Evolutionary conservation across 2,888 invertebrate genomes (phyloP), one percentile per base, ranked within the genome.

Genomic region (Drosophila kambysellisi): DNA sequence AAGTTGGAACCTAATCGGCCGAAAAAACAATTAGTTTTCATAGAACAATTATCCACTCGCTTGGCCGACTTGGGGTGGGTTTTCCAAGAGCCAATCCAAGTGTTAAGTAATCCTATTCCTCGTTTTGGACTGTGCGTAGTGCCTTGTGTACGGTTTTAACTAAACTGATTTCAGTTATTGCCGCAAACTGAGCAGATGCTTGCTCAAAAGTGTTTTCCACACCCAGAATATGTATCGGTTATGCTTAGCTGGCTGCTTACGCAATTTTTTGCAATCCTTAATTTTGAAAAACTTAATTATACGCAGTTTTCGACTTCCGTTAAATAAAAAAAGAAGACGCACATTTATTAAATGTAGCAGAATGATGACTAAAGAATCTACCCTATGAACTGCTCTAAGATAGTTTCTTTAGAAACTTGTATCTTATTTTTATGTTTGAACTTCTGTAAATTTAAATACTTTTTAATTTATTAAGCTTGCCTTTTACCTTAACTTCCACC

Each of bases 171-270:
- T n/a, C 4, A 17, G 17, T 7, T 29, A 17, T 12, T 29, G 8
- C n/a, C 3, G 1, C 11, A n/a, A 29, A 6, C 37, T 17, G 54
- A 20, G 25, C 17, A 17, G 29, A 29, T 29, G 54, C 25, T 7
- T 11, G 11, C 33, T 39, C 17, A 0, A 39, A 56, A 57, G 20
- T 41, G 12, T 15, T 48, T 52, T 33, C 62, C 51, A 62, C 51
- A 53, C 46, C 46, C 25, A 30, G 5, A 48, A 52, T 52, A 29
- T 35, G 11, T 1, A 6, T 39, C 37, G n/a, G 63, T 59, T 62
- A n/a, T 48, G 57, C 52, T 70, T 39, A 30, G 60, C 56, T 70
- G 20, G 37, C 15, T 68, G 37, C 39, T 56, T 53, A 76, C 58
- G 58, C 50, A 46, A 61, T 29, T 64, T 5, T 50, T 41, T 8